phyloP scores from a whole-genome alignment of 2,113 vertebrate species.

The Natator depressus region DNA sequence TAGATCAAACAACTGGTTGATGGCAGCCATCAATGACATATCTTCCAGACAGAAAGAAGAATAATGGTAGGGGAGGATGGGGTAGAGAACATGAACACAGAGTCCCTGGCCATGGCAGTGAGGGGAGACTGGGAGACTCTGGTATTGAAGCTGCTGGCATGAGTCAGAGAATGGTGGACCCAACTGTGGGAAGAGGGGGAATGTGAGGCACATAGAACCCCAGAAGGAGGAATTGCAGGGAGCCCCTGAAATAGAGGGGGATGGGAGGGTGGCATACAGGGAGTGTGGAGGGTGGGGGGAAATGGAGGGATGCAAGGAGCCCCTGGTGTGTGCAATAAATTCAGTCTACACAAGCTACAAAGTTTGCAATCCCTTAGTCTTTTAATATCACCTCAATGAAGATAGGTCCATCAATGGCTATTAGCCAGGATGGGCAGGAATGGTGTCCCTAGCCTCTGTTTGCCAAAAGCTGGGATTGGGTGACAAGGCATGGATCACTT shows the following conservation, averaged over 20 bases:
- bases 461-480: too few relatives aligned
- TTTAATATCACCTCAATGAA: accelerated
- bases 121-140: neutral
- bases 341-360: neutral
- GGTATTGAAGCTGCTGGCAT: neutral
- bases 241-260: neutral
- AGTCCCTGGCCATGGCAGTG: neutral
- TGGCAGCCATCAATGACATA: neutral
- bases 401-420: neutral
- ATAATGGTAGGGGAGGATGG: neutral
- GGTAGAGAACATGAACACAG: neutral
- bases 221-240: neutral
- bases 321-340: neutral
- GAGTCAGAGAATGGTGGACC: neutral
- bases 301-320: too few relatives aligned
- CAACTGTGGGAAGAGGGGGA: neutral
- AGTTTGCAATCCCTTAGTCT: too few relatives aligned
- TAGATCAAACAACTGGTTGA: neutral
- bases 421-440: too few relatives aligned
- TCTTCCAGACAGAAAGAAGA: neutral
- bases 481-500: too few relatives aligned
- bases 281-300: too few relatives aligned
- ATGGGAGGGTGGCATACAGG: neutral
- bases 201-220: neutral
- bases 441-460: too few relatives aligned